phyloP scores from a whole-genome alignment of 2,113 vertebrate genomes.

The Indicator maculatus region DNA sequence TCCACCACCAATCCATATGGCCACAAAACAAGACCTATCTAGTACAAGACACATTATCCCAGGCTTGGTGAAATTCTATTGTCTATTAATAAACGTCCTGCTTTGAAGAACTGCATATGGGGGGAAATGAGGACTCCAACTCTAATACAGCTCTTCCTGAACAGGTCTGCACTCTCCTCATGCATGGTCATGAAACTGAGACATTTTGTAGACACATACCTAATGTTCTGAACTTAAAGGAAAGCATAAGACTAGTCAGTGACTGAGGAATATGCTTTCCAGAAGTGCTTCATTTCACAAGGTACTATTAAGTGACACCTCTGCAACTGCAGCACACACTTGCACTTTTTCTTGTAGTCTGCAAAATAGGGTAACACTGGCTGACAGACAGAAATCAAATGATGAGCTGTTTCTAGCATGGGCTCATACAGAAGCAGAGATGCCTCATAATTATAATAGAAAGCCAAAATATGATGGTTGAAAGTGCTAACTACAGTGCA shows the following conservation, averaged over 20 bases:
- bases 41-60: not conserved
- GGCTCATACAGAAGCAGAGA: not conserved
- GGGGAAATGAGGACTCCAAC: not conserved
- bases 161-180: not conserved
- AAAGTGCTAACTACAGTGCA: not conserved
- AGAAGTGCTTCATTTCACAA: not conserved
- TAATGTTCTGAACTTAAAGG: not conserved
- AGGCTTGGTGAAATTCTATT: not conserved
- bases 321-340: not conserved
- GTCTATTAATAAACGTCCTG: not conserved
- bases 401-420: not conserved
- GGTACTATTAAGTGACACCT: not conserved
- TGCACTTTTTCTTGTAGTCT: not conserved
- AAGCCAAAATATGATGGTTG: not conserved
- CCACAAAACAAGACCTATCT: not conserved
- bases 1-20: not conserved
- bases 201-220: not conserved
- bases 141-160: not conserved
- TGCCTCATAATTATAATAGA: not conserved
- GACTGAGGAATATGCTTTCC: not conserved
- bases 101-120: not conserved
- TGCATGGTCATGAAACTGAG: not conserved
- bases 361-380: not conserved
- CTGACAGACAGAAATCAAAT: not conserved
- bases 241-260: not conserved